Percentiles rank a stretch among this genome's conserved stretches.
These are phyloP conservation scores for Dolomedes plantarius DNA, from an alignment of 2,888 invertebrate genomes.

Conservation along the genomic window DNA sequence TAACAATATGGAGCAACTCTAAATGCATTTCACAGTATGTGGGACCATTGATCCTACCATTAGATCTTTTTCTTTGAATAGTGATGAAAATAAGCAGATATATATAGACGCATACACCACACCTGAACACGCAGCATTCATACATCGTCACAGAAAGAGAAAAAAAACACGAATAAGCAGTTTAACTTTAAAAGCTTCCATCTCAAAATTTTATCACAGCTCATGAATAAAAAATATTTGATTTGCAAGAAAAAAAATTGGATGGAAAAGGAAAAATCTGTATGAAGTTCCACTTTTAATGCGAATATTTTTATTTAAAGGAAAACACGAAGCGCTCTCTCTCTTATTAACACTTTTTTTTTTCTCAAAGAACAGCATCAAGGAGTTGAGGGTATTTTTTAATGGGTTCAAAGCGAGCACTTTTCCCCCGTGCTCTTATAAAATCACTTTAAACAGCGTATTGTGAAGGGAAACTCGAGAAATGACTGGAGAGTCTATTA, in stretches of 20 bases:
- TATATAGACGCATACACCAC: too few species aligned
- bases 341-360: slow-evolving; percentile 3
- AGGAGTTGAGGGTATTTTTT: neutral
- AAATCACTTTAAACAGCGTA: slow-evolving; percentile 11
- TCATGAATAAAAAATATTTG: neutral
- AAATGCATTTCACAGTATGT: too few species aligned
- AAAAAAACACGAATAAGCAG: too few species aligned
- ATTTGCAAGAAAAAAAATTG: neutral
- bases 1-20: too few species aligned
- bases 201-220: neutral
- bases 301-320: neutral
- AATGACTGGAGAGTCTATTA: slow-evolving; percentile 18
- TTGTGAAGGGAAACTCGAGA: slow-evolving; percentile 22
- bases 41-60: too few species aligned
- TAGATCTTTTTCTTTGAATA: too few species aligned
- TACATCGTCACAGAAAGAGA: too few species aligned
- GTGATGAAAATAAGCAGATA: too few species aligned
- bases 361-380: neutral
- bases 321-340: neutral
- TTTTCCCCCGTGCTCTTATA: slow-evolving; percentile 18
- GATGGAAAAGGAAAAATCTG: neutral
- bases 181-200: neutral
- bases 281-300: neutral
- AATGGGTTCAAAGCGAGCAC: neutral
- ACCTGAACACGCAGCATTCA: too few species aligned